These are phyloP conservation scores for Harpagifer antarcticus DNA, from an alignment of 2,797 vertebrate genomes.

Conservation along the genomic window DNA sequence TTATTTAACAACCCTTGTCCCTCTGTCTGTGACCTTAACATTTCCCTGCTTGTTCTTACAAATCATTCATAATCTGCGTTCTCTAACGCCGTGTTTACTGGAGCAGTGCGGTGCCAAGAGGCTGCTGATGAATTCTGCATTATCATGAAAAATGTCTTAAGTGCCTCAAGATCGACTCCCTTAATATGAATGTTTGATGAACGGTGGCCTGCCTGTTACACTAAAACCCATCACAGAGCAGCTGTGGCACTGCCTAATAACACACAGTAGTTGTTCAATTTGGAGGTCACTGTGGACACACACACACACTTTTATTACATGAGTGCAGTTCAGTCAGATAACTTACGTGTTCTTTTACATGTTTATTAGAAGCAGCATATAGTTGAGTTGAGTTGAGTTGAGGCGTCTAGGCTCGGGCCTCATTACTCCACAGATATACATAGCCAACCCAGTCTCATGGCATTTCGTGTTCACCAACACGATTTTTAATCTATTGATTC, in stretches of 20 bases:
- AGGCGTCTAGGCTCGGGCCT: too few relatives aligned
- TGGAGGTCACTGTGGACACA: background rate
- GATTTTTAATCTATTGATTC: too few relatives aligned
- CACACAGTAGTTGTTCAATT: conserved; percentile 18
- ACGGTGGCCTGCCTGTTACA: conserved; percentile 20
- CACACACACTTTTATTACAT: conserved; percentile 20
- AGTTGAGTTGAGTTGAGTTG: too few relatives aligned
- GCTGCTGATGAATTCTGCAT: conserved; percentile 55
- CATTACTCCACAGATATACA: too few relatives aligned
- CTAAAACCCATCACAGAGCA: conserved; percentile 11
- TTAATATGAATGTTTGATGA: conserved; percentile 64
- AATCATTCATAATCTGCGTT: conserved; percentile 48
- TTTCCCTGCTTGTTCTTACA: conserved; percentile 42
- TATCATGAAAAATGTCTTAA: conserved; percentile 41
- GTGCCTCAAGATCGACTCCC: conserved; percentile 43
- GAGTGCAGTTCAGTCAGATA: conserved; percentile 12
- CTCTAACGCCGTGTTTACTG: conserved; percentile 5
- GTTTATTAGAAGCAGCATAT: too few relatives aligned
- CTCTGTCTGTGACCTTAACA: conserved; percentile 11
- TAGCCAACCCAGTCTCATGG: too few relatives aligned
- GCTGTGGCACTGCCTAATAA: conserved; percentile 27
- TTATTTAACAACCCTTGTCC: background rate
- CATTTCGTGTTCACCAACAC: too few relatives aligned
- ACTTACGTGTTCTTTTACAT: too few relatives aligned
- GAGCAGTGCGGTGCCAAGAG: conserved; percentile 13